Evolutionary conservation across 2,888 invertebrate genomes (phyloP), one percentile per base, ranked within the genome.

Genomic region (Oxytorus armatus): DNA sequence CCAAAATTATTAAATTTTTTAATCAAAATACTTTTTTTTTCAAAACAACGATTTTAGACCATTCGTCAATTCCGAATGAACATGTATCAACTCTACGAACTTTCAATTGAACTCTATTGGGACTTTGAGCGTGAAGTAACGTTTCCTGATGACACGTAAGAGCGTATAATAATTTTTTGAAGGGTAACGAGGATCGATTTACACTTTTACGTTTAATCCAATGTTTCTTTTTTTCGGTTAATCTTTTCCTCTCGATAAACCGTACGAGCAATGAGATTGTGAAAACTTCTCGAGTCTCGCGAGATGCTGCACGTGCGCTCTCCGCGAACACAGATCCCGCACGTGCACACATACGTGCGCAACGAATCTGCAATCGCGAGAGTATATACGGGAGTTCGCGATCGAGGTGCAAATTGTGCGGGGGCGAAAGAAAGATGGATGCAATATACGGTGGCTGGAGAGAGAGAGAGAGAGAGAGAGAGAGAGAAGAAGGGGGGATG

Each of bases 401-500:
- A 63, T 51, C 66, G 78, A 55, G 74, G 55, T 49, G 79, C 36
- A 65, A 57, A 79, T 74, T 68, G 42, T 57, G 79, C 79, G 79
- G 79, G 79, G 79, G 79, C 79, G 79, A 61, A 65, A 63, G 61
- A 49, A 49, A 70, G 47, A 59, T 33, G n/a, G 29, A 14, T 44
- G 18, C 5, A 57, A 33, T 21, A 61, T 11, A n/a, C 25, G 39
- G 1, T n/a, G 23, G 10, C 10, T 51, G 36, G n/a, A 7, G 8
- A 0, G 1, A 8, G 42, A 47, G 44, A 25, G 18, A 49, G 11
- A 11, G 16, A 33, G 10, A 16, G 11, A 14, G 25, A 66, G 14
- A 18, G 23, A 10, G 59, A 42, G 51, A 47, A 57, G 44, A 29
- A 39, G 65, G 42, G 49, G 39, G 66, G 14, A 36, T n/a, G n/a